Conservation (phyloP, 2,113 vertebrate species). For the Aldabrachelys gigantea region DNA sequence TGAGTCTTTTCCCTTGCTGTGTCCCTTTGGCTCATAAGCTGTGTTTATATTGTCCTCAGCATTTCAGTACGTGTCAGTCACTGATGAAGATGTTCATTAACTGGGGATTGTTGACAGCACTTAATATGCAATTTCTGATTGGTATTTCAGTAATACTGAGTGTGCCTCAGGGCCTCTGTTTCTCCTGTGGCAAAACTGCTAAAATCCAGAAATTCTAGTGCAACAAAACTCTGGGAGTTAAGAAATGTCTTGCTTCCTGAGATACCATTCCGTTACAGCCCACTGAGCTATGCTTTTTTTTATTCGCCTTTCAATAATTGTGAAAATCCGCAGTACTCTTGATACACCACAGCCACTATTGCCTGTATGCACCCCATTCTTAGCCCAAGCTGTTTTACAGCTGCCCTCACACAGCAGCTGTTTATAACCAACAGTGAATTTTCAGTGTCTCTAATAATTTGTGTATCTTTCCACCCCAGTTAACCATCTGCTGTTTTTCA, state of each 20-base stretch:
- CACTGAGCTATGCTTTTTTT: background rate
- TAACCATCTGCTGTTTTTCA: constrained; percentile 65
- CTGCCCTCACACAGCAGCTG: constrained; percentile 40
- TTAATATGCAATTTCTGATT: background rate
- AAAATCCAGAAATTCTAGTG: background rate
- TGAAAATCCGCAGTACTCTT: background rate
- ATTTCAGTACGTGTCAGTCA: background rate
- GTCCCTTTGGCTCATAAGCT: background rate
- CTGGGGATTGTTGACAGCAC: background rate
- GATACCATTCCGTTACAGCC: accelerated
- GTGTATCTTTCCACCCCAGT: constrained; percentile 44
- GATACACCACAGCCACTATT: background rate
- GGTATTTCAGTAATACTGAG: background rate
- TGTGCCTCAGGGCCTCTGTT: background rate
- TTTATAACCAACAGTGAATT: constrained; percentile 41
- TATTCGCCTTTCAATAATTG: background rate
- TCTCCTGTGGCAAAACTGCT: background rate
- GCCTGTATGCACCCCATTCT: background rate
- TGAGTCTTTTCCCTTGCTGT: background rate
- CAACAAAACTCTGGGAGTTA: background rate
- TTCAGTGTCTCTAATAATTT: constrained; percentile 39
- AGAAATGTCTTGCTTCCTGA: background rate
- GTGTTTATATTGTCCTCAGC: background rate
- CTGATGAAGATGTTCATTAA: background rate
- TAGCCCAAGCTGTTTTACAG: constrained; percentile 38